Base-by-base conservation (phyloP, 1,140 invertebrate genomes). In the Heliconius hewitsoni region DNA sequence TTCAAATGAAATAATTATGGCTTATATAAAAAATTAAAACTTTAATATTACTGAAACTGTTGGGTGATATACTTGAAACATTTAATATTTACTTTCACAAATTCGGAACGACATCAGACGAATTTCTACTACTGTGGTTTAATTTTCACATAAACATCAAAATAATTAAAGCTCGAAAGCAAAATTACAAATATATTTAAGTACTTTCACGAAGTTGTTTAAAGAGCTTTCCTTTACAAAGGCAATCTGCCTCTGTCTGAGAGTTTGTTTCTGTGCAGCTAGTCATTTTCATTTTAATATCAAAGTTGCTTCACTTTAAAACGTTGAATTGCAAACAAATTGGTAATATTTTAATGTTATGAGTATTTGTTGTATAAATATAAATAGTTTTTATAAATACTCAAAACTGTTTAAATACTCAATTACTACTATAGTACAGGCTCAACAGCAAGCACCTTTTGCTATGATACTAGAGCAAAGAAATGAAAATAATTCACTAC, bases 161-260 rank as follows among this genome's bases (percentile, higher is more conserved):
- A 57, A 57, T 57, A 57, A 57, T 57, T 57, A 23, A 57, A 57
- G 55, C 55, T 23, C 8, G 16, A n/a, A 6, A 19, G 18, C 55
- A 57, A 23, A 23, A 57, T 57, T 57, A 57, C 55, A 57, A 57
- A 57, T 57, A 57, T 23, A 57, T 57, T 57, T n/a, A 57, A 57
- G 55, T 57, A n/a, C 55, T 57, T 57, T n/a, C 55, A 57, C 55
- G 16, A 8, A 57, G 19, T 57, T 57, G 55, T 57, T 57, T 57
- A 57, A 57, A 57, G 55, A 57, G 55, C 55, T 57, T 57, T 57
- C 55, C 55, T 57, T 57, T 23, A 57, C 55, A 57, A 57, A 57
- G 55, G 55, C 19, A 57, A 57, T 57, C 19, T n/a, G 55, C 55
- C 55, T 19, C 52, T 57, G 55, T 57, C 55, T 57, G 55, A 23